These are phyloP conservation scores for Catharus bicknelli DNA, from an alignment of 2,113 vertebrate species.

Conservation along the genomic window DNA sequence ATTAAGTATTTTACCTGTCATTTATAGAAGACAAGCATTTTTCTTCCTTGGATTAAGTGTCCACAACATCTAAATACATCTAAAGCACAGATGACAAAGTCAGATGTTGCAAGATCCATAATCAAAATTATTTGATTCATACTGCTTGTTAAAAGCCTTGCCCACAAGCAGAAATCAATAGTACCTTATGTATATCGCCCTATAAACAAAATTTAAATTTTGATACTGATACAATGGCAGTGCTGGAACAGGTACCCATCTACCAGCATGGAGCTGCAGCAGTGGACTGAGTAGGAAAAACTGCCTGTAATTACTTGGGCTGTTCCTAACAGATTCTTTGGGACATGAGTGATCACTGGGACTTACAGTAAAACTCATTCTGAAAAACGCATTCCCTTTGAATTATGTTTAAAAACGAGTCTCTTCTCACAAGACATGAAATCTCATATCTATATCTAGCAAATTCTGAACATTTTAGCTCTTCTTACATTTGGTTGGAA, in stretches of 20 bases:
- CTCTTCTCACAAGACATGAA: not conserved
- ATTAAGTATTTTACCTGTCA: not conserved
- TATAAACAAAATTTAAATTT: not conserved
- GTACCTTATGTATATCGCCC: accelerated
- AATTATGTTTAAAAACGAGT: not conserved
- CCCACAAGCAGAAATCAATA: not conserved
- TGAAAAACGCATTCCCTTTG: not conserved
- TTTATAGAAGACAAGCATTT: not conserved
- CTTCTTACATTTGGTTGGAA: not conserved
- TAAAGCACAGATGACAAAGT: not conserved
- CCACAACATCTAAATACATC: not conserved
- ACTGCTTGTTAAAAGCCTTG: not conserved
- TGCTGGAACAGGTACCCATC: not conserved
- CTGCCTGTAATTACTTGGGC: not conserved
- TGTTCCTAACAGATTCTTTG: not conserved
- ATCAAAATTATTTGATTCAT: not conserved
- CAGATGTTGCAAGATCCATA: not conserved
- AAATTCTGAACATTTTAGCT: not conserved
- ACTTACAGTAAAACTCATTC: not conserved
- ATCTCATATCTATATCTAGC: not conserved
- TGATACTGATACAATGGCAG: not conserved
- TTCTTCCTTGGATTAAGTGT: not conserved
- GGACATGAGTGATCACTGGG: not conserved
- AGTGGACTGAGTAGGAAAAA: not conserved
- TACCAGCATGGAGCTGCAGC: not conserved